Evolutionary conservation across 2,888 invertebrate species (phyloP).

Genomic region (Muschampia plurimacula): DNA sequence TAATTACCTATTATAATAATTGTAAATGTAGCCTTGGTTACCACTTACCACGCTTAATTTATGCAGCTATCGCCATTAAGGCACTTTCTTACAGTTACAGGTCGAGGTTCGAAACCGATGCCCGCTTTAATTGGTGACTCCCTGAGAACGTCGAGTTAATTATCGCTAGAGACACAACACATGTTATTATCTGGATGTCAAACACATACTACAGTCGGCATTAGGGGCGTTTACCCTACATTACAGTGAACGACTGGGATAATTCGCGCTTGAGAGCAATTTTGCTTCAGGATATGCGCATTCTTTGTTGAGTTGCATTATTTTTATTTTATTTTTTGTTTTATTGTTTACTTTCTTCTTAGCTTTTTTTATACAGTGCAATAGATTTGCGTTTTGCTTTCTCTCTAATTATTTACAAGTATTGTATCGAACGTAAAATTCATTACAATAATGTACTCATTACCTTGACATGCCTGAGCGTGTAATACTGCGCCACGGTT

Average conservation of each 20-base stretch:
- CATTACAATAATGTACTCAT: neutral
- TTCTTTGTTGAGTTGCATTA: constrained; percentile 39
- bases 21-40: neutral
- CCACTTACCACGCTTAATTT: constrained; percentile 31
- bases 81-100: constrained; percentile 34
- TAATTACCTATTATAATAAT: constrained; percentile 1
- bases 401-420: neutral
- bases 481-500: neutral
- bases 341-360: constrained; percentile 2
- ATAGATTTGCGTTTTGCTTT: neutral
- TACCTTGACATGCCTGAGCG: neutral
- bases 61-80: constrained; percentile 25
- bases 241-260: constrained; percentile 53
- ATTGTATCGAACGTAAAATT: neutral
- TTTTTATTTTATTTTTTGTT: neutral
- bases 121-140: constrained; percentile 65
- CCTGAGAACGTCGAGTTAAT: constrained; percentile 69
- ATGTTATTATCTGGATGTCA: constrained; percentile 71
- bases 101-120: constrained; percentile 56
- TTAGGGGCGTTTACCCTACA: constrained; percentile 67
- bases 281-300: constrained; percentile 43
- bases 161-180: constrained; percentile 55
- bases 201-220: constrained; percentile 58
- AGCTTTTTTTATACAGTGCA: neutral
- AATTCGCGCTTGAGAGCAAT: constrained; percentile 62